phyloP scores from a whole-genome alignment of 2,797 vertebrate genomes.

The Scolopax rusticola region DNA sequence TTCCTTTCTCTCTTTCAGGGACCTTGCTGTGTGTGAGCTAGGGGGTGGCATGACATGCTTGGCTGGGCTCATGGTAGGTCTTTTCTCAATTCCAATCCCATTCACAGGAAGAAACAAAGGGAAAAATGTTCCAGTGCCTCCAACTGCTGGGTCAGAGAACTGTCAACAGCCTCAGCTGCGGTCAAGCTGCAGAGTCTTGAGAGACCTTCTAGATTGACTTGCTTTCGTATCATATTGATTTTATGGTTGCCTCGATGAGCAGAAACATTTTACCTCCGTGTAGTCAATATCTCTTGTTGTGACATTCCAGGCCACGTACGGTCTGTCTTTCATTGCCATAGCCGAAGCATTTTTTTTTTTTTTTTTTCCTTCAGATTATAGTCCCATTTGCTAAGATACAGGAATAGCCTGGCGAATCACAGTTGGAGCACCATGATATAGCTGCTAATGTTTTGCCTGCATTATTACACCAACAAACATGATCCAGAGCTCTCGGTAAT shows the following conservation, averaged over 20 bases:
- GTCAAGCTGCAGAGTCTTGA: constrained; percentile 86
- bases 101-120: constrained; percentile 86
- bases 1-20: constrained; percentile 90
- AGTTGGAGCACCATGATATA: constrained; percentile 89
- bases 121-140: constrained; percentile 88
- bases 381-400: constrained; percentile 88
- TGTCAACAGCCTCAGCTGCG: constrained; percentile 85
- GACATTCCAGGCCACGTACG: constrained; percentile 91
- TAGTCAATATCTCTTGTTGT: constrained; percentile 97
- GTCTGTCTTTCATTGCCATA: constrained; percentile 85
- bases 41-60: constrained; percentile 99
- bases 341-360: constrained; percentile 76
- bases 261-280: constrained; percentile 89
- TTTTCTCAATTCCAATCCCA: constrained; percentile 88
- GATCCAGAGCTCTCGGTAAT: constrained; percentile 89
- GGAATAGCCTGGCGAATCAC: constrained; percentile 89
- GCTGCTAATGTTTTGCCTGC: constrained; percentile 89
- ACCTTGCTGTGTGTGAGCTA: constrained; percentile 97
- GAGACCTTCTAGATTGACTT: constrained; percentile 93
- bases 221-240: constrained; percentile 95
- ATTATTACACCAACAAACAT: constrained; percentile 90
- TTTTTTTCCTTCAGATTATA: constrained; percentile 77
- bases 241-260: constrained; percentile 87
- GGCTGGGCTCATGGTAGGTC: constrained; percentile 99
- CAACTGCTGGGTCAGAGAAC: constrained; percentile 86